phyloP scores from a whole-genome alignment of 2,113 vertebrate genomes.

The Prionailurus bengalensis region DNA sequence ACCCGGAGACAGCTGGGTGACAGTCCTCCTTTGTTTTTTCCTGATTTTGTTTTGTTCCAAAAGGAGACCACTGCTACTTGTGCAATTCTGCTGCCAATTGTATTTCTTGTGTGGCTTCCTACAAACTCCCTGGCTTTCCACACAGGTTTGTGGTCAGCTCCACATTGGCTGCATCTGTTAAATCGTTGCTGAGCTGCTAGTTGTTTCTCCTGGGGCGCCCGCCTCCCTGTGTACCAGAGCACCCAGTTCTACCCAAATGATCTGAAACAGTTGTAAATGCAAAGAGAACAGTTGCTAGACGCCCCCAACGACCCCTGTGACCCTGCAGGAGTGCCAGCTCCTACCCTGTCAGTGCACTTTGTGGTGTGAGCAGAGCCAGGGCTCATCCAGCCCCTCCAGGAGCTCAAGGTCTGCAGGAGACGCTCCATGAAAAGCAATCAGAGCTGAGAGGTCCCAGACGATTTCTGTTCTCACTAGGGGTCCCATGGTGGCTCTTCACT shows the following conservation, averaged over 20 bases:
- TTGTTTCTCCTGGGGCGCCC: not conserved
- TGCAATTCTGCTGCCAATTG: not conserved
- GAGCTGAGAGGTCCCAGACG: too few species aligned
- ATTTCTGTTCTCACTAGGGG: not conserved
- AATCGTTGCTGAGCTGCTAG: not conserved
- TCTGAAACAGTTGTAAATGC: not conserved
- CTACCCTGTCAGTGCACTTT: not conserved
- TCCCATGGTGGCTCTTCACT: too few species aligned
- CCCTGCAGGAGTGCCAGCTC: too few species aligned
- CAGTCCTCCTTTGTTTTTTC: not conserved
- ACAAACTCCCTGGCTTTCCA: not conserved
- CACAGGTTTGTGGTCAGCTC: not conserved
- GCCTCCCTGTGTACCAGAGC: not conserved
- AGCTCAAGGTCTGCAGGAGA: not conserved
- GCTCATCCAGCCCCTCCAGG: not conserved
- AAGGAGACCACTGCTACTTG: not conserved
- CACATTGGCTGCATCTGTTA: not conserved
- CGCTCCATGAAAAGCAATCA: not conserved
- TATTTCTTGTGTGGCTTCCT: not conserved
- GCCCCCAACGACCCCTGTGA: not conserved
- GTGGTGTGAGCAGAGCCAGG: too few species aligned
- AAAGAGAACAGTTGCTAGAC: not conserved
- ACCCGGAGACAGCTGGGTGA: not conserved
- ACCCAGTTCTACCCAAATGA: not conserved
- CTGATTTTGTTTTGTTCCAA: not conserved